phyloP scores from a whole-genome alignment of 1,140 invertebrate species.

The Pectinophora gossypiella region DNA sequence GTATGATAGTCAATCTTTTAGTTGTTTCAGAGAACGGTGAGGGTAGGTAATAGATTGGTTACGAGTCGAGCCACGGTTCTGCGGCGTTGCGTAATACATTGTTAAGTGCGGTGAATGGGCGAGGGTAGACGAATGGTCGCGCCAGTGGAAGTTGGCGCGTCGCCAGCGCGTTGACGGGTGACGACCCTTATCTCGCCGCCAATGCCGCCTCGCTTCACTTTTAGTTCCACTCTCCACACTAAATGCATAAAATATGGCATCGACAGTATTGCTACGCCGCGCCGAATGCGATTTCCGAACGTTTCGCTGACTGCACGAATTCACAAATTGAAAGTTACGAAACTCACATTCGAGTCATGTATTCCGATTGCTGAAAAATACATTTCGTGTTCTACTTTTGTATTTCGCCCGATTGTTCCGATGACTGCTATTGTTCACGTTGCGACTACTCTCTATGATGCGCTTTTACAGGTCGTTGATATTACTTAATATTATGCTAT shows the following conservation, averaged over 20 bases:
- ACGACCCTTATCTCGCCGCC: conserved; percentile 46
- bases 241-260: conserved; percentile 1
- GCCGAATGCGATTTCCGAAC: neutral
- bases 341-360: neutral
- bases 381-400: neutral
- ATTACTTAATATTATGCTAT: too few species aligned
- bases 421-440: neutral
- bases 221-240: neutral
- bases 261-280: neutral
- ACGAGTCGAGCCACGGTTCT: neutral
- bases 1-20: too few species aligned
- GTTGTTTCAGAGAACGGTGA: too few species aligned
- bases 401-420: neutral
- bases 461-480: too few species aligned
- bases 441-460: neutral
- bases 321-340: neutral
- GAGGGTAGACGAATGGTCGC: neutral
- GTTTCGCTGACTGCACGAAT: neutral
- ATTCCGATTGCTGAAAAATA: neutral
- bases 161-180: conserved; percentile 38
- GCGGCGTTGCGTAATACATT: conserved; percentile 16
- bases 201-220: conserved; percentile 30
- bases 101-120: conserved; percentile 17
- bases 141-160: neutral
- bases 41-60: too few species aligned